Conservation (phyloP, 2,797 vertebrate genomes). For the Caiman crocodilus region DNA sequence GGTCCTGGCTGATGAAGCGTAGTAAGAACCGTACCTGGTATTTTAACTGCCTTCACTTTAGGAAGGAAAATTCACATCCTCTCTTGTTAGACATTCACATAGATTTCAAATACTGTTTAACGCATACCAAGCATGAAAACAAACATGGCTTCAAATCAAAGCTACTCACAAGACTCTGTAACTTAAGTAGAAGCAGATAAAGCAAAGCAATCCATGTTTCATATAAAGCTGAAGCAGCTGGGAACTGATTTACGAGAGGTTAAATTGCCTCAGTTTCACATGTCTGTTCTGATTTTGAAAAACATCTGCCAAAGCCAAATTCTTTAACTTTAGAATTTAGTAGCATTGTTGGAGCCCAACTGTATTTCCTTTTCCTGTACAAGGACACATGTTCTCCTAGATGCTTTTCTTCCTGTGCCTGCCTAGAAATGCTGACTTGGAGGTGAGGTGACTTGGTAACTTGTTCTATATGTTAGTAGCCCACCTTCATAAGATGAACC, state of each 20-base stretch:
- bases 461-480: neutral
- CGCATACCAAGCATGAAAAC: neutral
- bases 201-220: neutral
- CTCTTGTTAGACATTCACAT: neutral
- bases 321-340: neutral
- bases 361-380: neutral
- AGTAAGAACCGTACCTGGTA: neutral
- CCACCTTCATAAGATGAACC: neutral
- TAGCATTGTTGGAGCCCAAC: neutral
- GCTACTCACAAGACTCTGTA: neutral
- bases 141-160: neutral
- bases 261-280: neutral
- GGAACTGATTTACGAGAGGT: neutral
- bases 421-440: neutral
- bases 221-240: neutral
- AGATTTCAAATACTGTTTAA: neutral
- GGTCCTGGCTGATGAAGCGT: neutral
- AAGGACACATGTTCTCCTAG: fast-evolving
- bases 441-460: too few species aligned
- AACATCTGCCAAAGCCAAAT: neutral
- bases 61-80: neutral
- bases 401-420: neutral
- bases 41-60: slow-evolving; percentile 12
- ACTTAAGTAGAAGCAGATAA: neutral
- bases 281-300: neutral